Base-by-base conservation (phyloP, 2,797 vertebrate genomes). In the Orestias chungarensis region DNA sequence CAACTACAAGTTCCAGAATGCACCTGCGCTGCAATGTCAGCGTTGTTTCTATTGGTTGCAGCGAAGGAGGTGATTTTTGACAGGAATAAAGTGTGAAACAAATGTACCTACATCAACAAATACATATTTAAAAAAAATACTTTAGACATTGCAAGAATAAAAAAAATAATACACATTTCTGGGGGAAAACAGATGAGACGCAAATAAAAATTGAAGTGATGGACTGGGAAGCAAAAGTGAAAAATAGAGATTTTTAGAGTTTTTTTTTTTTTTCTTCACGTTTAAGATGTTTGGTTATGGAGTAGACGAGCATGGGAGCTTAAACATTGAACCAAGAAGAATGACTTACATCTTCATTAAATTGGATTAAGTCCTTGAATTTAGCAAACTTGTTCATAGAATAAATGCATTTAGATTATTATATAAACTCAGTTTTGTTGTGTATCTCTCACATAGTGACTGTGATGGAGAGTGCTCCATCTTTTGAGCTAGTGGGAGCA, bases 1-100 rank as follows among this genome's bases (percentile, higher is more conserved):
- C 25, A 76, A 96, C 95, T 94, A 93, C 95, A 88, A 70, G 66
- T 84, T 82, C 96, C 95, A 86, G 18, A 64, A 88, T 84, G 81
- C 93, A 80, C 40, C 68, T 2, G 81, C 88, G 79, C 87, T 84
- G 90, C 89, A 92, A 80, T 88, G 94, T 95, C 93, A 95, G 93
- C 92, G 47, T 23, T 71, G 66, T 73, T 88, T 65, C 91, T 72
- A 94, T 94, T 94, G 93, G 93, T 68, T 84, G 57, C 49, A 55
- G 40, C 55, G 33, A 62, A 76, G 61, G 10, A 31, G 35, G 69
- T 73, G 65, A 68, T 81, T 72, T 78, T 31, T n/a, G 68, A 38
- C 64, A 47, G 43, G 6, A 10, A 12, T 52, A 27, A 27, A 25
- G 25, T 27, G n/a, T 7, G 10, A 35, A 23, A 59, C 23, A 35